Percentiles rank a stretch among this genome's conserved stretches.
Evolutionary conservation across 2,888 invertebrate species (phyloP).

Genomic region (Drosophila percnosoma): DNA sequence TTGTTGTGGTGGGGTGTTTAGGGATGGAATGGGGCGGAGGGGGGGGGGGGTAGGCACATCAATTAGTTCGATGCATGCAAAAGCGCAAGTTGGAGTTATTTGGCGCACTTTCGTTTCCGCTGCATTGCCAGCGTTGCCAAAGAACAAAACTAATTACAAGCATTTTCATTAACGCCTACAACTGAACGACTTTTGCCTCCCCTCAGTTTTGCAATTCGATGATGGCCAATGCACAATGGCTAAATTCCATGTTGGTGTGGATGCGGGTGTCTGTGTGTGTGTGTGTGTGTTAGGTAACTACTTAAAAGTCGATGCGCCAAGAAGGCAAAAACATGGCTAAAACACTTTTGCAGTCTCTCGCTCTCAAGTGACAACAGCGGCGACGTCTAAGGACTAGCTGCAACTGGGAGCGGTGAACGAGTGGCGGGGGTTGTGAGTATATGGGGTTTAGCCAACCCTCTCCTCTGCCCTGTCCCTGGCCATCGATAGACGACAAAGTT

Average conservation of each 20-base stretch:
- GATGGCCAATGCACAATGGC: conserved; percentile 11
- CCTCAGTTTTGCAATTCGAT: not conserved
- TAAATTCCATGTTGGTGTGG: conserved; percentile 11
- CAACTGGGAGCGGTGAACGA: not conserved
- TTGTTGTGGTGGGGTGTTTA: not conserved
- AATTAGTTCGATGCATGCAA: conserved; percentile 79
- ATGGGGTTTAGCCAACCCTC: not conserved
- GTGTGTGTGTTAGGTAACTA: conserved; percentile 57
- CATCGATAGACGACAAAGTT: conserved; percentile 59
- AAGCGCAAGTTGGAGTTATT: conserved; percentile 68
- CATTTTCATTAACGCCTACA: conserved; percentile 79
- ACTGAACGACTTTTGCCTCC: conserved; percentile 40
- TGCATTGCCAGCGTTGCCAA: conserved; percentile 60
- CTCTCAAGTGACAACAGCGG: conserved; percentile 65
- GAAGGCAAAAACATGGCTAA: conserved; percentile 65
- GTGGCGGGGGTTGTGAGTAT: not conserved
- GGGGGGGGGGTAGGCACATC: conserved; percentile 55
- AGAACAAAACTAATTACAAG: conserved; percentile 80
- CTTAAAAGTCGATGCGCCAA: conserved; percentile 78
- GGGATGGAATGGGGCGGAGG: not conserved
- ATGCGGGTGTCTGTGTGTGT: conserved; percentile 10
- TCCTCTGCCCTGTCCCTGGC: not conserved
- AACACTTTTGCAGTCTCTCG: conserved; percentile 70
- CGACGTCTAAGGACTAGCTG: conserved; percentile 12
- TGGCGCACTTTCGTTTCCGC: conserved; percentile 70